Percentiles rank a stretch among this genome's conserved stretches.
These are phyloP conservation scores for Sisor rabdophorus DNA, from an alignment of 2,113 vertebrate genomes.

Conservation along the genomic window DNA sequence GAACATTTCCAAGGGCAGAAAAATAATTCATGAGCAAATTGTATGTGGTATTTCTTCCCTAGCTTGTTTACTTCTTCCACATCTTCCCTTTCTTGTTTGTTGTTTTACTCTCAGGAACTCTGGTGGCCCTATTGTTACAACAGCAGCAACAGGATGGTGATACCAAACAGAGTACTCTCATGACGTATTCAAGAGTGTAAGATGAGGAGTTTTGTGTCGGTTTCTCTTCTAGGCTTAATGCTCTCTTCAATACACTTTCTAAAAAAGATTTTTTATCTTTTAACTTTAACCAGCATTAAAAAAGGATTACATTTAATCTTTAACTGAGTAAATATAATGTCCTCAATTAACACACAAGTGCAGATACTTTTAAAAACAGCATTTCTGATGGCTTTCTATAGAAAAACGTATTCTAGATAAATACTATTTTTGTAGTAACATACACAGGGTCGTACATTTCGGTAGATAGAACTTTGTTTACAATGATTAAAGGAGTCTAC, in stretches of 20 bases:
- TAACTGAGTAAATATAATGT: no score
- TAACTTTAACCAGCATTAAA: no score
- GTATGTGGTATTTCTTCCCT: not conserved
- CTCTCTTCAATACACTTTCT: not conserved
- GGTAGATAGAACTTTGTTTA: no score
- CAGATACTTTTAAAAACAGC: not conserved
- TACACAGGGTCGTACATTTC: no score
- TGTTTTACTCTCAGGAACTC: slow-evolving; percentile 14
- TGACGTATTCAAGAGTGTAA: slow-evolving; percentile 28
- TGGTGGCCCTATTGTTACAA: slow-evolving; percentile 1
- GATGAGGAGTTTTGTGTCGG: not conserved
- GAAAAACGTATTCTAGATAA: not conserved
- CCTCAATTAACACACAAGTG: not conserved
- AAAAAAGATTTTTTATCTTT: not conserved
- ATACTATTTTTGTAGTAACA: no score
- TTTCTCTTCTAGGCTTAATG: slow-evolving; percentile 11
- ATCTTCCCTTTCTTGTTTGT: slow-evolving; percentile 24
- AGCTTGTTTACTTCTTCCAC: slow-evolving; percentile 4
- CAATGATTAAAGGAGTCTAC: no score
- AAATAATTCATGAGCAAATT: not conserved
- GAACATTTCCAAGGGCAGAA: not conserved
- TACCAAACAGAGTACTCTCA: slow-evolving; percentile 12
- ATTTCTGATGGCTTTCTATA: not conserved
- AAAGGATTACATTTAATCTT: not conserved
- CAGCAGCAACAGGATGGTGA: slow-evolving; percentile 21